These are phyloP conservation scores for Ectobius pallidus DNA, from an alignment of 2,888 invertebrate species.

Conservation along the genomic window DNA sequence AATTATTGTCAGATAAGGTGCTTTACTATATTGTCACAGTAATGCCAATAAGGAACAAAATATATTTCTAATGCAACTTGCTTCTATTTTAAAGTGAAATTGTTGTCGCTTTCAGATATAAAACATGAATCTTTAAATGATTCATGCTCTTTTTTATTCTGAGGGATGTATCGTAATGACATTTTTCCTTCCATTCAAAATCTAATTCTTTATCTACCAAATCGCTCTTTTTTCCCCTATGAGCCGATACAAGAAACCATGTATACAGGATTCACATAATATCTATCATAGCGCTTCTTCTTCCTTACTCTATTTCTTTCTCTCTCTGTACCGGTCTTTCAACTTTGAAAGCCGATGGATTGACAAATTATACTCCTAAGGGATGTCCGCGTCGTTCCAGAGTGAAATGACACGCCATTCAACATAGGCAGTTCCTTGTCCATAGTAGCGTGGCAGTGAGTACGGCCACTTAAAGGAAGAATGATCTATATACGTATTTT, in stretches of 20 bases:
- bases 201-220: background rate
- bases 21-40: no score
- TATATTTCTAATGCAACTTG: no score
- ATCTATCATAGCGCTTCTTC: background rate
- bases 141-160: no score
- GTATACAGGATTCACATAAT: background rate
- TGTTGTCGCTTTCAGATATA: no score
- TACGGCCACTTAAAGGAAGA: background rate
- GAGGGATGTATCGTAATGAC: background rate
- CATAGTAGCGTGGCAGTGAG: background rate
- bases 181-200: background rate
- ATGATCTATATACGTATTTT: no score
- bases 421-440: background rate
- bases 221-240: background rate
- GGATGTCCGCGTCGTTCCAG: background rate
- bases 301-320: no score
- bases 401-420: constrained; percentile 11
- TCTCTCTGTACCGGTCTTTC: no score
- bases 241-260: background rate
- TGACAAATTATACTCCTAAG: constrained; percentile 4
- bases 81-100: no score
- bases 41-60: no score
- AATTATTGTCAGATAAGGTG: no score
- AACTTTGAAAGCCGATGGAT: background rate
- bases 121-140: no score